Conservation (phyloP, 2,888 invertebrate genomes). For the Blera fallax region DNA sequence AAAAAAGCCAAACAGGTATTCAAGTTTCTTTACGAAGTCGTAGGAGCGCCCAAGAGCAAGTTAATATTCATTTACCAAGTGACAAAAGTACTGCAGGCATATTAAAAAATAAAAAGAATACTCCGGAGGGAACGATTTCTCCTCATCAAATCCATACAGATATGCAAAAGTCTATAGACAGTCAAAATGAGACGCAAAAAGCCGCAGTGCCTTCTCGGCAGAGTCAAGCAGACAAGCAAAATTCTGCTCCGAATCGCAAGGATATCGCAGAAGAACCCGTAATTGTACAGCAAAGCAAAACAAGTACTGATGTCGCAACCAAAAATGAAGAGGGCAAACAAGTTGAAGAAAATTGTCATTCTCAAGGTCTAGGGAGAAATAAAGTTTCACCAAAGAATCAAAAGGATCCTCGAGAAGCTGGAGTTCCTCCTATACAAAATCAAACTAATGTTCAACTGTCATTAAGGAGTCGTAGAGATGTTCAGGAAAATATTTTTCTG, state of each 20-base stretch:
- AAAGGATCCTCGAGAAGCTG: not conserved
- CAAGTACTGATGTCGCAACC: not conserved
- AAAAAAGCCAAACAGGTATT: not conserved
- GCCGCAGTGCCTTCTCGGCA: too few relatives aligned
- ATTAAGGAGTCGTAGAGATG: not conserved
- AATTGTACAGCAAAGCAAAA: not conserved
- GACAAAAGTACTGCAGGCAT: not conserved
- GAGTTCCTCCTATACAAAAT: not conserved
- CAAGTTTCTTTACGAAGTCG: not conserved
- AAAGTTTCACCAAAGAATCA: too few relatives aligned
- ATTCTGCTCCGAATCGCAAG: too few relatives aligned
- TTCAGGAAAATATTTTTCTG: not conserved
- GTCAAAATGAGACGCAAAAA: too few relatives aligned
- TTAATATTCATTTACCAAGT: not conserved
- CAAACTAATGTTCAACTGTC: not conserved
- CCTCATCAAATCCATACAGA: not conserved
- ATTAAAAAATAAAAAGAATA: not conserved
- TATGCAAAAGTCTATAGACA: too few relatives aligned
- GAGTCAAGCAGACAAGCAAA: too few relatives aligned
- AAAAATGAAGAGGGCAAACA: too few relatives aligned
- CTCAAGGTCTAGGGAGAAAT: too few relatives aligned
- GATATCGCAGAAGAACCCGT: not conserved
- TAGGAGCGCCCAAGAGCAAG: not conserved
- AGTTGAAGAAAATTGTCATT: too few relatives aligned
- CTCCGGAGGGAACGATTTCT: not conserved